Evolutionary conservation across 2,888 invertebrate genomes (phyloP).

Genomic region (Noctuana brunneofusca): DNA sequence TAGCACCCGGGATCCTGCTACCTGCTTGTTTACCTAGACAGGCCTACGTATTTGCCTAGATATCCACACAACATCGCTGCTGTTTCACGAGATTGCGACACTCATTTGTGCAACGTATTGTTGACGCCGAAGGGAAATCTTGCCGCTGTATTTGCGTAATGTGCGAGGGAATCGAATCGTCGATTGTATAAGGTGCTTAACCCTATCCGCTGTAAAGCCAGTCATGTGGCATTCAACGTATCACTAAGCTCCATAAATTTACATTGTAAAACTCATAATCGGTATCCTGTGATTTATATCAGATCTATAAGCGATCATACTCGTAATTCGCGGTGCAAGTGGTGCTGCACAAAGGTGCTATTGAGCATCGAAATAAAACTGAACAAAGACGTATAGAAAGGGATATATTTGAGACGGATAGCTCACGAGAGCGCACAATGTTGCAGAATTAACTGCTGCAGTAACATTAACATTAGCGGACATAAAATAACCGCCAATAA

Average conservation of each 20-base stretch:
- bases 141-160: constrained; percentile 65
- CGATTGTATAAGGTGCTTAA: constrained; percentile 61
- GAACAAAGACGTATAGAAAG: constrained; percentile 47
- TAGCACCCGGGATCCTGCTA: constrained; percentile 72
- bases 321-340: constrained; percentile 33
- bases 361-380: constrained; percentile 46
- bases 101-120: constrained; percentile 69
- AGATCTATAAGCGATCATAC: constrained; percentile 36
- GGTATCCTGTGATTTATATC: constrained; percentile 42
- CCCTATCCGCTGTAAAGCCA: constrained; percentile 44
- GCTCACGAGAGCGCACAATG: constrained; percentile 60
- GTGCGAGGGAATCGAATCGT: constrained; percentile 58
- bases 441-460: constrained; percentile 67
- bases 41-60: constrained; percentile 66
- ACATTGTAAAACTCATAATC: constrained; percentile 23
- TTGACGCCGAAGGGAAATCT: constrained; percentile 73
- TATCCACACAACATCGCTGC: constrained; percentile 64
- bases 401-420: constrained; percentile 42
- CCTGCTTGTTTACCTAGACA: constrained; percentile 70
- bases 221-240: constrained; percentile 12
- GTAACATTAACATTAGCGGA: constrained; percentile 76
- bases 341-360: constrained; percentile 39
- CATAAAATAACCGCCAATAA: constrained; percentile 82
- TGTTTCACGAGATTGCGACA: constrained; percentile 69
- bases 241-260: constrained; percentile 17